Conservation (phyloP, 2,797 vertebrate species). For the Myioborus miniatus region DNA sequence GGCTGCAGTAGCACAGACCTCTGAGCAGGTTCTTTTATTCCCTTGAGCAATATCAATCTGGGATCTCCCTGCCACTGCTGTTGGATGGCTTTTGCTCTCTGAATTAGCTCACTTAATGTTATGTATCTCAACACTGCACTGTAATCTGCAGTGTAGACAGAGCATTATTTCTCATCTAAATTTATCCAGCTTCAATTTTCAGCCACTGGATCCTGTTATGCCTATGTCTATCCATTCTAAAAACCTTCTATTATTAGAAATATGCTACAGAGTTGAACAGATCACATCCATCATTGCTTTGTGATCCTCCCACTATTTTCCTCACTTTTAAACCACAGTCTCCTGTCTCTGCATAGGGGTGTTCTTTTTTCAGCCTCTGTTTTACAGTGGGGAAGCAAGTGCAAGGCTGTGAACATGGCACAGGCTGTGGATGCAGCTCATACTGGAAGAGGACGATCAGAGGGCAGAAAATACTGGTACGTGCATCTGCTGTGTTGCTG, state of each 20-base stretch:
- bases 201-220: slow-evolving; percentile 49
- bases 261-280: slow-evolving; percentile 28
- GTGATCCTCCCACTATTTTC: slow-evolving; percentile 42
- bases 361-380: neutral
- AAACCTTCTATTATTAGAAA: slow-evolving; percentile 60
- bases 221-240: slow-evolving; percentile 38
- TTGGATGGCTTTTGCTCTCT: neutral
- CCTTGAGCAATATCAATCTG: neutral
- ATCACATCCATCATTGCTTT: slow-evolving; percentile 23
- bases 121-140: neutral
- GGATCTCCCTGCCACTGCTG: neutral
- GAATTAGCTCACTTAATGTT: slow-evolving; percentile 29
- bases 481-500: neutral
- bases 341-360: neutral
- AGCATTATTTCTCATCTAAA: slow-evolving; percentile 53
- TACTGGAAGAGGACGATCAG: neutral
- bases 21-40: neutral
- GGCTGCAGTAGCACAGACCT: neutral
- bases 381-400: neutral
- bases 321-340: neutral
- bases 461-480: slow-evolving; percentile 1
- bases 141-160: slow-evolving; percentile 47
- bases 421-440: neutral
- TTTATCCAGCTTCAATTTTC: slow-evolving; percentile 48
- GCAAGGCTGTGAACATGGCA: rapidly evolving